Evolutionary conservation across 2,797 vertebrate species (phyloP).

Genomic region (Paramormyrops hopkinsi): DNA sequence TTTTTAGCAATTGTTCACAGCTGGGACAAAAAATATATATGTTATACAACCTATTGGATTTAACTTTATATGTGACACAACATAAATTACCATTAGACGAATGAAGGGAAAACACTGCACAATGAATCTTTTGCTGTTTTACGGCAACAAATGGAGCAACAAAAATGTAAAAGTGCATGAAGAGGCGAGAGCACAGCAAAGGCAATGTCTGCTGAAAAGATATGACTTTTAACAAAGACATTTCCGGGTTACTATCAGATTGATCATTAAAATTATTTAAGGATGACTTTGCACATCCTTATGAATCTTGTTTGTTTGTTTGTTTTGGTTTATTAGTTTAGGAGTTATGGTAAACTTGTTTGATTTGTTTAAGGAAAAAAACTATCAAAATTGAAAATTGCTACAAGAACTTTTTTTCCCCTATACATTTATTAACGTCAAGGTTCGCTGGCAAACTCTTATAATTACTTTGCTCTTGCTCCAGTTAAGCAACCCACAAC

Average conservation of each 20-base stretch:
- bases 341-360: neutral
- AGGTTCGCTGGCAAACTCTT: neutral
- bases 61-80: slow-evolving; percentile 29
- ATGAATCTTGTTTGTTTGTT: neutral
- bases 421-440: neutral
- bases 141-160: neutral
- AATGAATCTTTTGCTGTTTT: slow-evolving; percentile 1
- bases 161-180: neutral
- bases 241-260: neutral
- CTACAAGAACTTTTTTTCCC: neutral
- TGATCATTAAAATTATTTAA: neutral
- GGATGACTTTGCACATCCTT: neutral
- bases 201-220: neutral
- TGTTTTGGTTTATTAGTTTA: neutral
- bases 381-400: neutral
- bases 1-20: slow-evolving; percentile 47
- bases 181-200: neutral
- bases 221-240: neutral
- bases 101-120: neutral
- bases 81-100: slow-evolving; percentile 57
- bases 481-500: neutral
- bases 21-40: neutral
- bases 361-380: neutral
- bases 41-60: slow-evolving; percentile 14
- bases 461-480: neutral